Percentiles rank a stretch among this genome's conserved stretches.
These are phyloP conservation scores for Nasua narica DNA, from an alignment of 2,797 vertebrate species.

Conservation along the genomic window DNA sequence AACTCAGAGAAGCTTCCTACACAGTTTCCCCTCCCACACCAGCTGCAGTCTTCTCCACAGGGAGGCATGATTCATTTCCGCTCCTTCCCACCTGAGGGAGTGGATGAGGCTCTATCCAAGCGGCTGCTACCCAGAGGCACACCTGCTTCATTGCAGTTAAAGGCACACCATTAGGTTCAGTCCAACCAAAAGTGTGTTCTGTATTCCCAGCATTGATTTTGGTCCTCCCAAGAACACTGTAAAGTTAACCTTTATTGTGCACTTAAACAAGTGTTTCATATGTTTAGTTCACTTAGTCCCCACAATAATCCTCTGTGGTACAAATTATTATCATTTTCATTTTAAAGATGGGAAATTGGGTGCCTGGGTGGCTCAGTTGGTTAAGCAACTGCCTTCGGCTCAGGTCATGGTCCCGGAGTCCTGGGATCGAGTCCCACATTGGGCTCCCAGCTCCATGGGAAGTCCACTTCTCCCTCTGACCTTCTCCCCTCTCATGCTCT, in stretches of 20 bases:
- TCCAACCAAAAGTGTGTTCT: background rate
- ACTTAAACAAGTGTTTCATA: background rate
- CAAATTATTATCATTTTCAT: background rate
- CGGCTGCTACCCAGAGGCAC: background rate
- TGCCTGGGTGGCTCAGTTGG: no score
- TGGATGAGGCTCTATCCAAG: background rate
- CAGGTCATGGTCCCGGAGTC: no score
- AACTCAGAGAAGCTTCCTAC: background rate
- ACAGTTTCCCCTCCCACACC: background rate
- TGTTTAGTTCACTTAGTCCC: background rate
- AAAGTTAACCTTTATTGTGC: background rate
- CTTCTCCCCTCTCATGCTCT: no score
- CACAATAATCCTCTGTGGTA: background rate
- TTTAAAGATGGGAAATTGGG: background rate
- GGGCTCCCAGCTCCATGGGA: no score
- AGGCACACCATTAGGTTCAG: background rate
- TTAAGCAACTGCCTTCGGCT: no score
- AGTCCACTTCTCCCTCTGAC: no score
- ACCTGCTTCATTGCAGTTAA: background rate
- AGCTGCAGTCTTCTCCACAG: background rate
- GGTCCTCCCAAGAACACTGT: background rate
- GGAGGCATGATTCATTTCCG: constrained; percentile 31
- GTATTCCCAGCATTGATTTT: background rate
- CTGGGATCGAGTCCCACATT: no score
- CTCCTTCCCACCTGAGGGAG: background rate